phyloP scores from a whole-genome alignment of 2,113 vertebrate species.

The Tichodroma muraria region DNA sequence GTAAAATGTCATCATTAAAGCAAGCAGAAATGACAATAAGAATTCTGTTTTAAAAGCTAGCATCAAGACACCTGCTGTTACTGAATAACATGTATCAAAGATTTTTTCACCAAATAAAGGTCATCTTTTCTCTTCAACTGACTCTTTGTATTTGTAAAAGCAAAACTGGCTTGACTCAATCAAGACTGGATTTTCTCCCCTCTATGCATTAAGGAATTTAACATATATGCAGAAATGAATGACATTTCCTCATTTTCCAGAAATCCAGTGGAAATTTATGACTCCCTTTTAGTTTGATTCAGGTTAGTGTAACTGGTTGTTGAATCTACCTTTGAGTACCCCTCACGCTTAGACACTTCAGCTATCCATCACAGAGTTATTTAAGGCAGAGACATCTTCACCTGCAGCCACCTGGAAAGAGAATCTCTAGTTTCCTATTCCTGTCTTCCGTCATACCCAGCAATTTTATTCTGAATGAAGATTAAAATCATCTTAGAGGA shows the following conservation, averaged over 20 bases:
- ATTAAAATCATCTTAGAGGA: not conserved
- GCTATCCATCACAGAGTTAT: not conserved
- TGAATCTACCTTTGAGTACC: not conserved
- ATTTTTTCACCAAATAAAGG: slow-evolving; percentile 62
- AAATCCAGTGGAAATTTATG: not conserved
- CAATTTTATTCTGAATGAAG: not conserved
- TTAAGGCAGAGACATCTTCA: not conserved
- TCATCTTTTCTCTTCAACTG: slow-evolving; percentile 59
- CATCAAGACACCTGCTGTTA: slow-evolving; percentile 51
- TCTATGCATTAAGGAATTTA: slow-evolving; percentile 17
- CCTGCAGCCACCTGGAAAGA: not conserved
- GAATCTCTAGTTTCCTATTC: not conserved
- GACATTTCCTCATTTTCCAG: not conserved
- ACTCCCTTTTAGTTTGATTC: not conserved
- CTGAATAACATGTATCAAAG: slow-evolving; percentile 47
- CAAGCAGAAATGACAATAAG: slow-evolving; percentile 51
- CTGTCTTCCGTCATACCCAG: not conserved
- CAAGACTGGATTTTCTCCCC: slow-evolving; percentile 13
- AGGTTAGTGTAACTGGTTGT: not conserved
- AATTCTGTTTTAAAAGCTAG: slow-evolving; percentile 55
- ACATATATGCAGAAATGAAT: not conserved
- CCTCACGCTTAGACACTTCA: not conserved
- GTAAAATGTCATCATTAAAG: slow-evolving; percentile 60
- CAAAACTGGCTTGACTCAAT: slow-evolving; percentile 43
- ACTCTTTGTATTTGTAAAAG: slow-evolving; percentile 56